These are phyloP conservation scores for Ennomos erosarius DNA, from an alignment of 2,888 invertebrate species.

Conservation along the genomic window DNA sequence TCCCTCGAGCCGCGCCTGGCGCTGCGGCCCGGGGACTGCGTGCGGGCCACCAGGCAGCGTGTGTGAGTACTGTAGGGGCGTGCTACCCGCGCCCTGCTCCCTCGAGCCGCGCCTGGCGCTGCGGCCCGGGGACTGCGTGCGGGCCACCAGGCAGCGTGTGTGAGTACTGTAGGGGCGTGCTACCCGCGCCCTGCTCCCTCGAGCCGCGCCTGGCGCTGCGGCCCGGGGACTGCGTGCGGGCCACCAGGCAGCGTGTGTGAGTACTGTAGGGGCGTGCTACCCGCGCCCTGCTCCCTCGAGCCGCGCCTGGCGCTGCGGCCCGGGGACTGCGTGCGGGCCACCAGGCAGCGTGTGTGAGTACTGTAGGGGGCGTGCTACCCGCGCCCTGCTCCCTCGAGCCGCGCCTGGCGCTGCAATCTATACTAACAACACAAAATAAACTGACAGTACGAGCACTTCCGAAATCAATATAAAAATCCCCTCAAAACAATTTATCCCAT, in stretches of 20 bases:
- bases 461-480: no score
- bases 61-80: constrained; percentile 83
- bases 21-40: constrained; percentile 88
- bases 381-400: no score
- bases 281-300: constrained; percentile 91
- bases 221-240: constrained; percentile 90
- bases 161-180: no score
- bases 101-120: constrained; percentile 94
- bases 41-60: constrained; percentile 94
- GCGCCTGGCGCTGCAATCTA: no score
- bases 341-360: no score
- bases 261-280: constrained; percentile 25
- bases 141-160: constrained; percentile 86
- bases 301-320: constrained; percentile 89
- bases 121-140: constrained; percentile 88
- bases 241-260: constrained; percentile 94
- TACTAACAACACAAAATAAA: no score
- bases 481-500: no score
- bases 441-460: no score
- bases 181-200: no score
- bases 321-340: constrained; percentile 87
- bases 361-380: no score
- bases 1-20: no score
- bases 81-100: constrained; percentile 83
- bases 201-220: constrained; percentile 89